phyloP scores from a whole-genome alignment of 1,140 invertebrate species.

The Tenebrio molitor region DNA sequence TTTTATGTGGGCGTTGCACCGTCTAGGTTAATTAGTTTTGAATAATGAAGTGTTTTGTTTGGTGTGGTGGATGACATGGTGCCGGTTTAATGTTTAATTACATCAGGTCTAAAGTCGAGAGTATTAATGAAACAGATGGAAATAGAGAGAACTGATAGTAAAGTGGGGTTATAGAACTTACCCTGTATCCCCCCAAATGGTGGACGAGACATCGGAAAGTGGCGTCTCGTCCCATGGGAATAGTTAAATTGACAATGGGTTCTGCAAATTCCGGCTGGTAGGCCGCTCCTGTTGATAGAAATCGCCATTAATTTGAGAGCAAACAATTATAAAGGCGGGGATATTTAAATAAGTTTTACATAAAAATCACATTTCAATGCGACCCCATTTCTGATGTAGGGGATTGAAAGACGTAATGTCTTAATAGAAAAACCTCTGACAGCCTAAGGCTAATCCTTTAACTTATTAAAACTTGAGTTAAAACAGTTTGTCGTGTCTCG shows the following conservation, averaged over 20 bases:
- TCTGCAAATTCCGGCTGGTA: constrained; percentile 89
- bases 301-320: constrained; percentile 30
- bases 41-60: constrained; percentile 27
- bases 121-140: constrained; percentile 39
- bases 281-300: constrained; percentile 66
- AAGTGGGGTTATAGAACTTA: constrained; percentile 70
- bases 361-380: constrained; percentile 46
- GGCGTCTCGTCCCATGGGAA: constrained; percentile 87
- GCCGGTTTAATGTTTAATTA: constrained; percentile 28
- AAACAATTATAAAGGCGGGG: constrained; percentile 8
- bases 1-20: background rate
- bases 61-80: constrained; percentile 1
- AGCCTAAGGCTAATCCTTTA: constrained; percentile 62
- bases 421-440: constrained; percentile 57
- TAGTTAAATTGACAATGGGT: constrained; percentile 85
- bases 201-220: constrained; percentile 89
- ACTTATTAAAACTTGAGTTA: constrained; percentile 65
- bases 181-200: constrained; percentile 90
- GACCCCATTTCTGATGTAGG: constrained; percentile 33
- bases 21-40: constrained; percentile 23
- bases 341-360: constrained; percentile 31
- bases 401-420: constrained; percentile 51
- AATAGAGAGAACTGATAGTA: constrained; percentile 34
- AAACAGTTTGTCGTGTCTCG: constrained; percentile 62
- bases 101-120: constrained; percentile 24